Conservation (phyloP, 1,140 invertebrate genomes). For the Caenorhabditis tropicalis region DNA sequence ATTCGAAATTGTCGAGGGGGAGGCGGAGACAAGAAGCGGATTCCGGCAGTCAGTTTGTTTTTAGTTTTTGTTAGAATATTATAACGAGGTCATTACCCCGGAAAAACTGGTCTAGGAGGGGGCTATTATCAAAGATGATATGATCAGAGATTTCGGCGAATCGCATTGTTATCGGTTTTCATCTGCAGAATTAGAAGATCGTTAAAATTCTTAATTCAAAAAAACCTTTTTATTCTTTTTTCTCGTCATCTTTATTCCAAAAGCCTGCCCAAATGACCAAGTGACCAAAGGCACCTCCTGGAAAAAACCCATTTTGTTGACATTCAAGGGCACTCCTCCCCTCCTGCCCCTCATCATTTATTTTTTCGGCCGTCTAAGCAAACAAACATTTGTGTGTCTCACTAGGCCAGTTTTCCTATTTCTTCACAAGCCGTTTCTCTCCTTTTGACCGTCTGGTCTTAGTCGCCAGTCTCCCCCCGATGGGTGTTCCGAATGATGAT, state of each 20-base stretch:
- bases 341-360: neutral
- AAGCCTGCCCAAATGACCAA: no score
- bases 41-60: neutral
- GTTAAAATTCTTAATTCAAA: no score
- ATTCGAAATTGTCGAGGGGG: conserved; percentile 10
- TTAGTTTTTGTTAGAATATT: neutral
- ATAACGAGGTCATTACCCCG: no score
- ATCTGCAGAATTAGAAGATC: no score
- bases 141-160: no score
- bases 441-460: neutral
- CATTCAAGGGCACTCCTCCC: neutral
- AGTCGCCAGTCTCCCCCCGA: neutral
- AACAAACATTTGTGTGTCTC: conserved; percentile 9
- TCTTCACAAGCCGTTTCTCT: neutral
- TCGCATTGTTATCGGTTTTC: no score
- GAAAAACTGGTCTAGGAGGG: no score
- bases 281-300: no score
- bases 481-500: neutral
- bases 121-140: no score
- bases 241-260: no score
- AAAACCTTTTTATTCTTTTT: no score
- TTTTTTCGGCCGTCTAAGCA: neutral
- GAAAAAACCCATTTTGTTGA: no score
- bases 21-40: neutral
- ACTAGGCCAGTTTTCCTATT: neutral